A percentile compares a stretch with the other conserved stretches of the same genome.
These are phyloP conservation scores for Slavum lentiscoides DNA, from an alignment of 2,888 invertebrate species.

Conservation along the genomic window DNA sequence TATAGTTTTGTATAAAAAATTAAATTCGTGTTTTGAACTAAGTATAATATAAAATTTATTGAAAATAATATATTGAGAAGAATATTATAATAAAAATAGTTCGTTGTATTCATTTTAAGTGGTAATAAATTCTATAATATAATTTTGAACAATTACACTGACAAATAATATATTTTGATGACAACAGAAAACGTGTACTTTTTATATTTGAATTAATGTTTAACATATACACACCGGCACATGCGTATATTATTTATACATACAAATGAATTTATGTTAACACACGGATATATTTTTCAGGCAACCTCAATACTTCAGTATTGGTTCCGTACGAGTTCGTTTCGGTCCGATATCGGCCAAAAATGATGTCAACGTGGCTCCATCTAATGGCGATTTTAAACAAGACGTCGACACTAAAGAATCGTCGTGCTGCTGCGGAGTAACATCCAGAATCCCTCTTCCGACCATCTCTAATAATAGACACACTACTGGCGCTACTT, in stretches of 20 bases:
- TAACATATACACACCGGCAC: no score
- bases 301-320: conserved; percentile 50
- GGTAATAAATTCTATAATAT: no score
- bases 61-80: no score
- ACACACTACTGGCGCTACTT: conserved; percentile 56
- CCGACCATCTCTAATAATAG: conserved; percentile 57
- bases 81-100: no score
- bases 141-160: no score
- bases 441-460: conserved; percentile 56
- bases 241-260: neutral
- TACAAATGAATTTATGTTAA: neutral
- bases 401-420: conserved; percentile 54
- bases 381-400: conserved; percentile 54
- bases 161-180: no score
- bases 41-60: no score
- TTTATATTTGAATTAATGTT: no score
- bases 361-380: conserved; percentile 54
- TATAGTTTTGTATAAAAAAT: no score
- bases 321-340: conserved; percentile 54
- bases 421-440: conserved; percentile 56
- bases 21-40: no score
- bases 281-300: conserved; percentile 15
- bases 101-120: no score
- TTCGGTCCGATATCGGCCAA: conserved; percentile 48
- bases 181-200: no score